Evolutionary conservation across 1,140 invertebrate species (phyloP), one percentile per base, ranked within the genome.

Genomic region (Trialeurodes vaporariorum): DNA sequence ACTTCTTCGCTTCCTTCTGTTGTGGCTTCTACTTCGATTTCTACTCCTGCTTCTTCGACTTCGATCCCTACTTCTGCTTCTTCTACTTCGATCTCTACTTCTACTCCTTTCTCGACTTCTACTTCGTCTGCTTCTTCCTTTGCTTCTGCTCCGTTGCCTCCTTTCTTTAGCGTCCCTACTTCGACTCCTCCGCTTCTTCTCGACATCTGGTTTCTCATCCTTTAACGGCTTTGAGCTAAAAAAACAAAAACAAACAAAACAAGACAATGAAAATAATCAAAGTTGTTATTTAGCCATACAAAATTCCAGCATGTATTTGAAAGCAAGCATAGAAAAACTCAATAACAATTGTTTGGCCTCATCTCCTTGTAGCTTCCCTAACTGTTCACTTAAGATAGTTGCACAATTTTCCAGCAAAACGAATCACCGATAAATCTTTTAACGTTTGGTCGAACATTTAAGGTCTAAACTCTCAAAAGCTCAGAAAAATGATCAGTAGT

Each of bases 131-230:
- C 75, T 75, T 69, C 75, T 71, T 49, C 67, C 70, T 67, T 71
- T 63, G 74, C 75, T 70, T 67, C 70, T 68, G 70, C 74, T 71
- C 68, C 77, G 40, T 72, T 69, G 59, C 71, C 72, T 64, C 9
- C 62, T 61, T 59, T 27, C 25, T 64, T 67, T 63, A 62, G 25
- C 49, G 25, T 68, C 67, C 27, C 66, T 73, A 40, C 79, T 77
- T 71, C 73, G 77, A 72, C 74, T 79, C 64, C 69, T 70, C 17
- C 74, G 74, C 68, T 72, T 68, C 72, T 75, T 72, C 68, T 78
- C 65, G 73, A 68, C 62, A 71, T 74, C 65, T 74, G 76, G 73
- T 62, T 63, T 60, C 34, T 65, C 40, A 23, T 71, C 69, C 34
- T 70, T 70, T 65, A 69, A 49, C 34, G 17, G 34, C 17, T 69